These are phyloP conservation scores for Phrixothrix hirtus DNA, from an alignment of 2,888 invertebrate species.

Conservation along the genomic window DNA sequence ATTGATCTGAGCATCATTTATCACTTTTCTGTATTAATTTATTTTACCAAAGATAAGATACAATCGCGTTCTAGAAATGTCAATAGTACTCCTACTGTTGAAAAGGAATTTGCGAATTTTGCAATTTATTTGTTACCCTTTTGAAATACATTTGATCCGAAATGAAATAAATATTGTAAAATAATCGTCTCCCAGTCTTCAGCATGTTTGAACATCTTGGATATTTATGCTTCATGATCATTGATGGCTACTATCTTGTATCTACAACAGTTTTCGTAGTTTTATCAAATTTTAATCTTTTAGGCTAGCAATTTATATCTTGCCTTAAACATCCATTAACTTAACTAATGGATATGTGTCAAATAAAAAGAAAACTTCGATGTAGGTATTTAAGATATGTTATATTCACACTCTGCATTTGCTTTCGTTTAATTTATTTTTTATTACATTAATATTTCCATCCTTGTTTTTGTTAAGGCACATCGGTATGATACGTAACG, in stretches of 20 bases:
- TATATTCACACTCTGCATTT: slow-evolving; percentile 40
- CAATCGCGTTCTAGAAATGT: neutral
- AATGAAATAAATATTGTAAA: no score
- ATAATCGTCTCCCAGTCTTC: neutral
- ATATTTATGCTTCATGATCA: slow-evolving; percentile 45
- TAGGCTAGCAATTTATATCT: slow-evolving; percentile 41
- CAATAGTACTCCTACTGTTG: no score
- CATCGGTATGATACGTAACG: no score
- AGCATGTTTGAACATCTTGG: neutral
- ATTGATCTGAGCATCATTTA: no score
- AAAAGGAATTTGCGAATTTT: no score
- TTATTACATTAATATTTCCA: slow-evolving; percentile 18
- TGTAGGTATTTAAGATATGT: slow-evolving; percentile 40
- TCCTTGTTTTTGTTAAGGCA: no score
- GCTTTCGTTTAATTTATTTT: slow-evolving; percentile 35
- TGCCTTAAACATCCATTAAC: slow-evolving; percentile 39
- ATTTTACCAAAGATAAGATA: neutral
- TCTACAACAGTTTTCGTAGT: slow-evolving; percentile 52
- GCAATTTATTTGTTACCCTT: no score
- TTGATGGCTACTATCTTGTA: slow-evolving; percentile 53
- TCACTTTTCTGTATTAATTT: neutral
- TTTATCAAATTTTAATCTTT: slow-evolving; percentile 50
- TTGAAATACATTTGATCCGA: no score
- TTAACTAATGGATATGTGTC: slow-evolving; percentile 43
- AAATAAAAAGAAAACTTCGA: slow-evolving; percentile 39